Evolutionary conservation across 2,113 vertebrate species (phyloP).

Genomic region (Python bivittatus): DNA sequence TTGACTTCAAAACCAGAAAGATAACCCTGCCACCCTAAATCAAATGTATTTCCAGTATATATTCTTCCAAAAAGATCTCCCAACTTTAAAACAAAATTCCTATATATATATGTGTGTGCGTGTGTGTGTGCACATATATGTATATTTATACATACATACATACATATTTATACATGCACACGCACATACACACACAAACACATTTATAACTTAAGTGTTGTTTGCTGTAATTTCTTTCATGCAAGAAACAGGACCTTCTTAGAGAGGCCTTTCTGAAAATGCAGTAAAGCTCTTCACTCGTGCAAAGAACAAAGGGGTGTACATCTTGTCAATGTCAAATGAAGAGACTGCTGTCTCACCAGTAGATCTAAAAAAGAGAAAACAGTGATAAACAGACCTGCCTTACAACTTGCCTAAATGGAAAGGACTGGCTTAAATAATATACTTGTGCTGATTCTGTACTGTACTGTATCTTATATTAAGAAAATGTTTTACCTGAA

Average conservation of each 20-base stretch:
- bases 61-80: constrained; percentile 65
- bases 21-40: constrained; percentile 65
- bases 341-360: constrained; percentile 92
- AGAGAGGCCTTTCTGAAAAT: constrained; percentile 91
- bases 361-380: constrained; percentile 77
- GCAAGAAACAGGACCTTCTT: constrained; percentile 69
- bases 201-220: constrained; percentile 74
- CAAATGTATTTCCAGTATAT: constrained; percentile 68
- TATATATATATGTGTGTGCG: constrained; percentile 71
- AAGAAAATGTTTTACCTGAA: not conserved
- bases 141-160: constrained; percentile 14
- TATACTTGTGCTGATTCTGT: not conserved
- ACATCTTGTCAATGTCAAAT: constrained; percentile 97
- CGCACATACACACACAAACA: constrained; percentile 39
- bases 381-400: not conserved
- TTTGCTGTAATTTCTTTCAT: constrained; percentile 70
- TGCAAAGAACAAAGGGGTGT: constrained; percentile 92
- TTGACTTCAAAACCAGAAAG: constrained; percentile 62
- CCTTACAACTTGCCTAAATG: not conserved
- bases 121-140: not conserved
- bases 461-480: not conserved
- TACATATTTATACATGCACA: fast-evolving
- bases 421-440: not conserved
- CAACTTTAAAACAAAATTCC: constrained; percentile 72
- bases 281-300: constrained; percentile 98